Percentiles rank a stretch among this genome's conserved stretches.
Conservation (phyloP, 2,113 vertebrate genomes). For the Mus musculus region DNA sequence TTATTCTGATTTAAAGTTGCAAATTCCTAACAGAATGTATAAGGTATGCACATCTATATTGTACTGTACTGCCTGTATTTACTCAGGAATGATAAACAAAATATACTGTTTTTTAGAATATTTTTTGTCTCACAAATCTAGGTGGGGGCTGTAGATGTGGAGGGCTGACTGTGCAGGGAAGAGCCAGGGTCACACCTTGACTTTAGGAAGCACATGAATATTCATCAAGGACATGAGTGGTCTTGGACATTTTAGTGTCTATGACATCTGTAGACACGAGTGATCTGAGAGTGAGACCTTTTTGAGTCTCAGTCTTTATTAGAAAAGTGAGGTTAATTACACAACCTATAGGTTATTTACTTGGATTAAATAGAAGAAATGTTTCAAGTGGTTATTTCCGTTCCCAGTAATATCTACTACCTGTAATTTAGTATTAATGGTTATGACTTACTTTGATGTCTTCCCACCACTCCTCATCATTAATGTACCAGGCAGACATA, state of each 20-base stretch:
- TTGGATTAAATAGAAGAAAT: slow-evolving; percentile 47
- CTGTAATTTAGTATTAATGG: slow-evolving; percentile 39
- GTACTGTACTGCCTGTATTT: background rate
- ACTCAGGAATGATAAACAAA: background rate
- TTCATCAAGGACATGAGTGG: background rate
- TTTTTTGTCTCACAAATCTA: background rate
- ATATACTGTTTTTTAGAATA: background rate
- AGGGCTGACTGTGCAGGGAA: no score
- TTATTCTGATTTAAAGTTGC: background rate
- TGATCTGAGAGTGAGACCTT: background rate
- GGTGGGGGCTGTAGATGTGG: background rate
- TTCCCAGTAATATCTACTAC: background rate
- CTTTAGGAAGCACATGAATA: background rate
- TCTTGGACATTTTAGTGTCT: background rate
- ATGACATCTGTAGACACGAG: background rate
- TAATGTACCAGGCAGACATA: background rate
- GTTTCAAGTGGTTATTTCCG: background rate
- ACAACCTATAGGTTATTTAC: background rate
- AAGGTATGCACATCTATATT: background rate
- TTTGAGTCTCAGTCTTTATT: slow-evolving; percentile 26
- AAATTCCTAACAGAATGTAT: background rate
- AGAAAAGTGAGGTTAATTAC: slow-evolving; percentile 12
- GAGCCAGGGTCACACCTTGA: background rate
- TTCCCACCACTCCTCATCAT: background rate
- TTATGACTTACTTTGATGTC: background rate